Evolutionary conservation across 2,888 invertebrate genomes (phyloP).

Genomic region (Tyria jacobaeae): DNA sequence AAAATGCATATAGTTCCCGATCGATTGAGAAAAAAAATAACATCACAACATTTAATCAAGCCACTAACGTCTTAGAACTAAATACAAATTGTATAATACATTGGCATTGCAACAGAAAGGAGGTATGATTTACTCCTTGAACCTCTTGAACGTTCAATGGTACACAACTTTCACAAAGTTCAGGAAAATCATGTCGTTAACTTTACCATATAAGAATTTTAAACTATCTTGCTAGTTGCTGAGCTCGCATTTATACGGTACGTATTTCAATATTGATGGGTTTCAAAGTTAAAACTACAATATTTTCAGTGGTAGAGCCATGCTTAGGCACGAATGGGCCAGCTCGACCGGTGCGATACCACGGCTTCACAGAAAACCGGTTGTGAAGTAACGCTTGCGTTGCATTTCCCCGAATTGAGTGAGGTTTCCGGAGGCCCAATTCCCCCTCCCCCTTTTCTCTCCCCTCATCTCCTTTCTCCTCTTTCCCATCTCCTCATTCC

Average conservation of each 20-base stretch:
- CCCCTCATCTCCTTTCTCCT: too few relatives aligned
- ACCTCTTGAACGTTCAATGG: constrained; percentile 40
- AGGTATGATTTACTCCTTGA: constrained; percentile 28
- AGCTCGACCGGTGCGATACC: too few relatives aligned
- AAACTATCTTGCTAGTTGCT: constrained; percentile 39
- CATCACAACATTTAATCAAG: background rate
- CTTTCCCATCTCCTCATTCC: background rate
- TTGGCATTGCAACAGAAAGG: constrained; percentile 35
- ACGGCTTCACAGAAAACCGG: too few relatives aligned
- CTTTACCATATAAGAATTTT: constrained; percentile 49
- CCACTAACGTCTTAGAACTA: background rate
- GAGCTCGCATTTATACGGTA: constrained; percentile 37
- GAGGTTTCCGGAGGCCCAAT: too few relatives aligned
- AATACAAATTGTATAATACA: constrained; percentile 34
- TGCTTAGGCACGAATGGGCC: too few relatives aligned
- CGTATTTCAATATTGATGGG: constrained; percentile 28
- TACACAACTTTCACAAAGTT: constrained; percentile 48
- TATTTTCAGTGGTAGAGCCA: constrained; percentile 12
- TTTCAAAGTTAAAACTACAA: constrained; percentile 35
- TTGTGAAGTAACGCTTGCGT: too few relatives aligned
- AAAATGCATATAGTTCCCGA: background rate
- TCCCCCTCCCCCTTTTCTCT: too few relatives aligned
- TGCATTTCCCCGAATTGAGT: too few relatives aligned
- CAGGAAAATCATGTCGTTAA: constrained; percentile 50
- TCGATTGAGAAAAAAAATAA: background rate